These are phyloP conservation scores for Lutjanus erythropterus DNA, from an alignment of 2,113 vertebrate species.

Conservation along the genomic window DNA sequence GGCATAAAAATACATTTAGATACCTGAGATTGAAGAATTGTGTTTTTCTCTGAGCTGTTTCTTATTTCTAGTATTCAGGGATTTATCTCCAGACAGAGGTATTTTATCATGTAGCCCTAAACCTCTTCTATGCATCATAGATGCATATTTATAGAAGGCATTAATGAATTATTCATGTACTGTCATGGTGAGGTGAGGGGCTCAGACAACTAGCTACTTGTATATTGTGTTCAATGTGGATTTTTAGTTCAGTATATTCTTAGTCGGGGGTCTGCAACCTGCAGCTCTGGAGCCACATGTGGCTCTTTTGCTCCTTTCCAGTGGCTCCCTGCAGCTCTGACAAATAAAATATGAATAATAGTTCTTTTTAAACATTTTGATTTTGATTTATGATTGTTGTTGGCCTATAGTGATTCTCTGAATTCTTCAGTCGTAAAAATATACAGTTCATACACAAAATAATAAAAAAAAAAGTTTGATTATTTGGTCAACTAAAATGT, in stretches of 20 bases:
- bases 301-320: too few relatives aligned
- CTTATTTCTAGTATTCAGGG: neutral
- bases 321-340: too few relatives aligned
- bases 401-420: too few relatives aligned
- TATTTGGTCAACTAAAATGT: too few relatives aligned
- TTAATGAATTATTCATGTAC: constrained; percentile 2
- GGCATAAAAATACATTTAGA: neutral
- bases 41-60: neutral
- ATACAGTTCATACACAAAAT: too few relatives aligned
- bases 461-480: too few relatives aligned
- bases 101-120: neutral
- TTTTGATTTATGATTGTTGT: too few relatives aligned
- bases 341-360: too few relatives aligned
- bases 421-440: too few relatives aligned
- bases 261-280: too few relatives aligned
- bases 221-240: neutral
- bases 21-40: neutral
- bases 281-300: too few relatives aligned
- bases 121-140: neutral
- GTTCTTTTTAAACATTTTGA: too few relatives aligned
- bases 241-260: constrained; percentile 1
- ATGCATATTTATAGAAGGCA: constrained; percentile 4
- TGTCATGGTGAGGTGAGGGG: neutral
- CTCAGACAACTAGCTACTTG: neutral
- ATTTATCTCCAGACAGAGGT: neutral